Evolutionary conservation across 2,113 vertebrate species (phyloP).

Genomic region (Bungarus multicinctus): DNA sequence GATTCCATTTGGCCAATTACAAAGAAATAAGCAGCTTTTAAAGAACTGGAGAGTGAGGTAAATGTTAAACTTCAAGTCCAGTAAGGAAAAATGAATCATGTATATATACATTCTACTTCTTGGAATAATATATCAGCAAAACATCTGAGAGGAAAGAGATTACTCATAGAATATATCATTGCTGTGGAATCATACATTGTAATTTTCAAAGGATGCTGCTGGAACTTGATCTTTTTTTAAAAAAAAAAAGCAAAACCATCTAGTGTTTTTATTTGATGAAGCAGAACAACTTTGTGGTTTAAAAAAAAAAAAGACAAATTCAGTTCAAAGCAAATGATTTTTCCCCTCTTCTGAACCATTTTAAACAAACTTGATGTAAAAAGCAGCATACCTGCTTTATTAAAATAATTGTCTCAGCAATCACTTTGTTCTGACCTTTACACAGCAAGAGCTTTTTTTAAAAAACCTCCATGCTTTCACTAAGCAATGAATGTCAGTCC

Average conservation of each 20-base stretch:
- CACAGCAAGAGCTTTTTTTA: constrained; percentile 20
- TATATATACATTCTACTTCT: neutral
- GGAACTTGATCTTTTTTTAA: neutral
- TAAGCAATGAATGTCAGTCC: constrained; percentile 32
- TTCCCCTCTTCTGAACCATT: constrained; percentile 11
- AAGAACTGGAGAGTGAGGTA: neutral
- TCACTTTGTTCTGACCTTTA: constrained; percentile 53
- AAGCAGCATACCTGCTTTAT: constrained; percentile 6
- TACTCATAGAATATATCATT: neutral
- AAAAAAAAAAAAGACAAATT: constrained; percentile 2
- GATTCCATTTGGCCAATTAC: neutral
- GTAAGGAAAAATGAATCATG: neutral
- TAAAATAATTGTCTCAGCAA: constrained; percentile 51
- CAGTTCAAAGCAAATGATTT: neutral
- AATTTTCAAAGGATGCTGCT: neutral
- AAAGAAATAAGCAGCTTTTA: neutral
- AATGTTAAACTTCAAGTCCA: neutral
- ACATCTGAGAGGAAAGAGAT: neutral
- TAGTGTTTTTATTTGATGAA: neutral
- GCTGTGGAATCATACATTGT: neutral
- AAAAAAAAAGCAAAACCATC: neutral
- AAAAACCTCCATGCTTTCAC: constrained; percentile 32
- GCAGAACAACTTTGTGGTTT: constrained; percentile 14
- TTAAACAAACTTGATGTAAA: constrained; percentile 40
- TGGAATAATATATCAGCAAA: neutral